Conservation (phyloP, 2,888 invertebrate species). For the Prosopocoilus inquinatus region DNA sequence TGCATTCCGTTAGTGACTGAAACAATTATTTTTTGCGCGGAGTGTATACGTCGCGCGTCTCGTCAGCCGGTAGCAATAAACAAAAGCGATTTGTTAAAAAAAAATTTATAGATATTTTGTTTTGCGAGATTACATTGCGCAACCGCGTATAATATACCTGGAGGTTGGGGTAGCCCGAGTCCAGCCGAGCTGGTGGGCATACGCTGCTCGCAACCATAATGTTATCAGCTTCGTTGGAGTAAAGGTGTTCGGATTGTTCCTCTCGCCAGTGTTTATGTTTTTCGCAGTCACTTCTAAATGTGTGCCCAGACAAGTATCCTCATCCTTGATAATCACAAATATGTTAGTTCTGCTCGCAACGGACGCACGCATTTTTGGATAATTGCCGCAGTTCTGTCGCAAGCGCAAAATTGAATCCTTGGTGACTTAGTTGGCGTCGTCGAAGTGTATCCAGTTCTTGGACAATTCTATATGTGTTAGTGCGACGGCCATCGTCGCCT, state of each 20-base stretch:
- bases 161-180: slow-evolving; percentile 31
- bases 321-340: background rate
- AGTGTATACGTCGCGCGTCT: background rate
- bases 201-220: slow-evolving; percentile 31
- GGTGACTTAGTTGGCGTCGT: background rate
- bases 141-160: slow-evolving; percentile 33
- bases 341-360: too few species aligned
- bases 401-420: background rate
- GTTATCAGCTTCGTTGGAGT: slow-evolving; percentile 30
- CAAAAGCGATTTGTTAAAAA: slow-evolving; percentile 12
- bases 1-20: too few species aligned
- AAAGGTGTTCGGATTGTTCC: slow-evolving; percentile 24
- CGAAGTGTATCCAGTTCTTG: background rate
- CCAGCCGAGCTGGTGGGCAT: slow-evolving; percentile 31
- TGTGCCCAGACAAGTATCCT: background rate
- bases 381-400: background rate
- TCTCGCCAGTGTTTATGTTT: slow-evolving; percentile 8
- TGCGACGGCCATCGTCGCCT: slow-evolving; percentile 21
- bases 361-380: background rate
- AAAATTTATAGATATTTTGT: slow-evolving; percentile 23
- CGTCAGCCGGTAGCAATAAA: background rate
- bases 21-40: too few species aligned
- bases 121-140: slow-evolving; percentile 34
- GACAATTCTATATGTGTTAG: slow-evolving; percentile 15
- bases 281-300: background rate